These are phyloP conservation scores for Heliconius nattereri DNA, from an alignment of 1,140 invertebrate genomes.

Conservation along the genomic window DNA sequence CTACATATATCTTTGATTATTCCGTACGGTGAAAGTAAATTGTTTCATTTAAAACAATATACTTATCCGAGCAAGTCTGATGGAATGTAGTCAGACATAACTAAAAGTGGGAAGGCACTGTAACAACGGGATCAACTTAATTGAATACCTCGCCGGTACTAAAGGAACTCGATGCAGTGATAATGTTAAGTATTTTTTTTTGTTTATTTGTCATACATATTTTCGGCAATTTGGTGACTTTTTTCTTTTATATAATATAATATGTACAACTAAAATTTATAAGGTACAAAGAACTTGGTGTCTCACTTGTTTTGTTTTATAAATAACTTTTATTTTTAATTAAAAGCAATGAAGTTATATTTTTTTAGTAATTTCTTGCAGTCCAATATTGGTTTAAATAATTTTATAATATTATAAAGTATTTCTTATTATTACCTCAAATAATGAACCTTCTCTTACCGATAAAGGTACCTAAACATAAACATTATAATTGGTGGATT, in stretches of 20 bases:
- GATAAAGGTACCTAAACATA: too few relatives aligned
- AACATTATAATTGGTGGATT: too few relatives aligned
- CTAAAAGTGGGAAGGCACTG: slow-evolving; percentile 61
- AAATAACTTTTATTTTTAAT: too few relatives aligned
- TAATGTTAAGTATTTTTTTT: background rate
- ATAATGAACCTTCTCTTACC: too few relatives aligned
- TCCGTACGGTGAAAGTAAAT: slow-evolving; percentile 13
- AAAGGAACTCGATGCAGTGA: slow-evolving; percentile 26
- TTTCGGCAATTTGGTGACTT: background rate
- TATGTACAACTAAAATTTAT: too few relatives aligned
- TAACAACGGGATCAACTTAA: slow-evolving; percentile 57
- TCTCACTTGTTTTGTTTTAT: too few relatives aligned
- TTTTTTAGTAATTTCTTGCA: too few relatives aligned
- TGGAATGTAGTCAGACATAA: slow-evolving; percentile 60
- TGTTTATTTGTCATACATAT: background rate
- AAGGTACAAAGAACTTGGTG: too few relatives aligned
- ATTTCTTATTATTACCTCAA: too few relatives aligned
- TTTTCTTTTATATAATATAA: background rate
- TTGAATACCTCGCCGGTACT: slow-evolving; percentile 59
- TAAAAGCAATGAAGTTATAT: too few relatives aligned
- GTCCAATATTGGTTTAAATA: too few relatives aligned
- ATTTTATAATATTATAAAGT: too few relatives aligned
- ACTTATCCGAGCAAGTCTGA: slow-evolving; percentile 27
- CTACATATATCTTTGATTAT: background rate
- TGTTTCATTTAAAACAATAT: slow-evolving; percentile 35